A percentile compares a stretch with the other conserved stretches of the same genome.
phyloP scores from a whole-genome alignment of 2,113 vertebrate genomes.

The Gobius niger region DNA sequence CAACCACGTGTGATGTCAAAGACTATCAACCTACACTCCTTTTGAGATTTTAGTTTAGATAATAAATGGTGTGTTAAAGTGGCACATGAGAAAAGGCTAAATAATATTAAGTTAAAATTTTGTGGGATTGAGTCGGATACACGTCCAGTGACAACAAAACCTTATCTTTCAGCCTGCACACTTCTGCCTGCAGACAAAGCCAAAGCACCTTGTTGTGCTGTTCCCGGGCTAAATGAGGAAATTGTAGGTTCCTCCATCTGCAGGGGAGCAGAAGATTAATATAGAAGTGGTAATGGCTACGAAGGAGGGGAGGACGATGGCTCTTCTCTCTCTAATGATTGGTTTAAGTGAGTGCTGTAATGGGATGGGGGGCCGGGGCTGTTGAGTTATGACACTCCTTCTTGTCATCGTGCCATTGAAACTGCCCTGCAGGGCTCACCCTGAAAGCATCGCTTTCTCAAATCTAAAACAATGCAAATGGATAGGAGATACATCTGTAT shows the following conservation, averaged over 20 bases:
- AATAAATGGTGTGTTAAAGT: too few relatives aligned
- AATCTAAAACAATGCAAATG: conserved; percentile 15
- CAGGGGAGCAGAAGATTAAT: conserved; percentile 59
- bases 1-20: too few relatives aligned
- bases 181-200: conserved; percentile 37
- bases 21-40: too few relatives aligned
- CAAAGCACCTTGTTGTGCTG: conserved; percentile 18
- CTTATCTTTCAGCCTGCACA: conserved; percentile 4
- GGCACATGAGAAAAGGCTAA: too few relatives aligned
- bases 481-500: conserved; percentile 2
- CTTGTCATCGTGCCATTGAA: conserved; percentile 26
- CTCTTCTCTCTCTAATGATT: conserved; percentile 73
- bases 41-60: too few relatives aligned
- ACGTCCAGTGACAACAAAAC: too few relatives aligned
- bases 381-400: conserved; percentile 57
- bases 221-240: conserved; percentile 47
- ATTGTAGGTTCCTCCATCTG: conserved; percentile 38
- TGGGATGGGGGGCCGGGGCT: conserved; percentile 53
- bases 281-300: conserved; percentile 58
- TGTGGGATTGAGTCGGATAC: too few relatives aligned
- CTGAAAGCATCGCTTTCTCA: conserved; percentile 6
- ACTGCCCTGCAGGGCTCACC: conserved; percentile 23
- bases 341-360: conserved; percentile 75
- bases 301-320: conserved; percentile 56
- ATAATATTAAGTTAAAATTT: too few relatives aligned